These are phyloP conservation scores for Pammene fasciana DNA, from an alignment of 2,888 invertebrate species.

Conservation along the genomic window DNA sequence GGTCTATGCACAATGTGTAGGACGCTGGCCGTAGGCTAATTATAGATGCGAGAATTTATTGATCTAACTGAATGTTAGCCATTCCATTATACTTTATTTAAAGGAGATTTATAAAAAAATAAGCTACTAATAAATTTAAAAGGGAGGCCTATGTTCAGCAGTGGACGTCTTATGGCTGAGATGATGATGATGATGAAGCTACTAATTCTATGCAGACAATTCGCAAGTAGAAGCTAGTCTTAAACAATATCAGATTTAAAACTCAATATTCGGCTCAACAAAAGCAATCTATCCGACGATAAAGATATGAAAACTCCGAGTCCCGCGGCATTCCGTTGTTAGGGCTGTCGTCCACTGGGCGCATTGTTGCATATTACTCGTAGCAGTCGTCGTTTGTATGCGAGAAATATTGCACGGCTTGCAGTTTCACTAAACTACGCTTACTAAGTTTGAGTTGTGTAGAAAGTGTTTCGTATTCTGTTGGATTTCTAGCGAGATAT, in stretches of 20 bases:
- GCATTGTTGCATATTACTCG: constrained; percentile 19
- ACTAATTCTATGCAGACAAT: no score
- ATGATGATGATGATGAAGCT: no score
- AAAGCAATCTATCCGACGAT: constrained; percentile 39
- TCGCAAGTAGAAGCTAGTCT: no score
- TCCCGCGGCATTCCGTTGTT: constrained; percentile 29
- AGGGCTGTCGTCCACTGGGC: constrained; percentile 29
- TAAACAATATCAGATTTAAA: constrained; percentile 8
- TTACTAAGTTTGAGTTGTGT: constrained; percentile 4
- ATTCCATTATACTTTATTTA: no score
- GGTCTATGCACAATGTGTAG: no score
- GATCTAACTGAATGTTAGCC: no score
- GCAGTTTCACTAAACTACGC: constrained; percentile 22
- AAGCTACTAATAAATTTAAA: no score
- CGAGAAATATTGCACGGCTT: constrained; percentile 23
- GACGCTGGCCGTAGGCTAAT: no score
- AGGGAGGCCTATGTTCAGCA: no score
- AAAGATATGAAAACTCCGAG: constrained; percentile 37
- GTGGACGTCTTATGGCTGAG: no score
- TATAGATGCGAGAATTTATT: no score
- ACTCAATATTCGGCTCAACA: constrained; percentile 29
- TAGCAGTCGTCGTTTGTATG: constrained; percentile 6
- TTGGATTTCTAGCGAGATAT: neutral
- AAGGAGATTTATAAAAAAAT: no score
- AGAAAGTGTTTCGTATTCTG: neutral